A percentile compares a stretch with the other conserved stretches of the same genome.
These are phyloP conservation scores for Aphelocoma coerulescens DNA, from an alignment of 2,113 vertebrate genomes.

Conservation along the genomic window DNA sequence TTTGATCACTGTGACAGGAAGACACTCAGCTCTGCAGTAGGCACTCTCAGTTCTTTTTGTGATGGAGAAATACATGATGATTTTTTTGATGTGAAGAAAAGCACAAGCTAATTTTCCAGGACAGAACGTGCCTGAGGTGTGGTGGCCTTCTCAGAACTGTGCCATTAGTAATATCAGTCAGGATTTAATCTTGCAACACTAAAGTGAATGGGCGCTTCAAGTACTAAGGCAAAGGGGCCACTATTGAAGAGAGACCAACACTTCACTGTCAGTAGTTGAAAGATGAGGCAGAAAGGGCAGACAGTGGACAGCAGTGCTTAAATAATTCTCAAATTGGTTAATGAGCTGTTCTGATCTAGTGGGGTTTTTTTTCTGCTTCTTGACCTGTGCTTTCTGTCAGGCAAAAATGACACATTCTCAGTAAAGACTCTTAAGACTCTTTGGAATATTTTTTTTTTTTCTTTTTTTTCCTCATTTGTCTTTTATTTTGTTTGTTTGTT, in stretches of 20 bases:
- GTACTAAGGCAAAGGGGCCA: not conserved
- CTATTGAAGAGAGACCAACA: not conserved
- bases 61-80: not conserved
- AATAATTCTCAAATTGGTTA: not conserved
- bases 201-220: not conserved
- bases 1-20: not conserved
- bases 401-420: not conserved
- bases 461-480: too few relatives aligned
- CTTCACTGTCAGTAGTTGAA: not conserved
- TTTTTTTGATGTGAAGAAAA: not conserved
- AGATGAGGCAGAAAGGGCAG: not conserved
- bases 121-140: not conserved
- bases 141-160: not conserved
- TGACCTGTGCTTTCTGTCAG: not conserved
- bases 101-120: not conserved
- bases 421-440: not conserved
- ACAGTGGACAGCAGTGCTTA: not conserved
- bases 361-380: not conserved
- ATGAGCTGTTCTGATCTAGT: not conserved
- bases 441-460: not conserved
- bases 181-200: not conserved
- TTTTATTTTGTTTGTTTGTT: not conserved
- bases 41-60: not conserved
- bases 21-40: not conserved
- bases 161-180: not conserved